Conservation (phyloP, 2,797 vertebrate genomes). For the Cheirogaleus major region DNA sequence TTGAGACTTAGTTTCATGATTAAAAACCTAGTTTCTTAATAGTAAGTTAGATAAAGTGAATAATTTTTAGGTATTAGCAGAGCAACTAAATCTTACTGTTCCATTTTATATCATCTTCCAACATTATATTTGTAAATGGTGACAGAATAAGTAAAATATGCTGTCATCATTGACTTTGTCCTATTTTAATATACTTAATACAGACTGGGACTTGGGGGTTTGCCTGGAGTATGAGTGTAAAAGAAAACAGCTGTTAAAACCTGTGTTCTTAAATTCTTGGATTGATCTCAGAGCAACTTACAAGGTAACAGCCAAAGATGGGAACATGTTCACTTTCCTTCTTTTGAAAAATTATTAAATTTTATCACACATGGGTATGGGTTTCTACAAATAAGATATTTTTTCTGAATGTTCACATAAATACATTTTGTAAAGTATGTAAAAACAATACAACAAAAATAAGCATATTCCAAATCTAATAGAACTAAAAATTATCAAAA, state of each 20-base stretch:
- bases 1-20: slow-evolving; percentile 9
- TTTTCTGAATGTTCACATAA: slow-evolving; percentile 14
- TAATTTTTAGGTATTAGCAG: slow-evolving; percentile 46
- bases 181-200: slow-evolving; percentile 63
- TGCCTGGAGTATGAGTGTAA: slow-evolving; percentile 97
- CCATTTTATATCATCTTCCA: slow-evolving; percentile 3
- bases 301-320: slow-evolving; percentile 85
- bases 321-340: background rate
- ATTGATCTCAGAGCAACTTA: slow-evolving; percentile 96
- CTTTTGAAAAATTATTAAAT: slow-evolving; percentile 8
- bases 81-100: background rate
- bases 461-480: background rate
- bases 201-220: slow-evolving; percentile 98
- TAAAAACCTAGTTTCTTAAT: slow-evolving; percentile 41
- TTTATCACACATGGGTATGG: background rate
- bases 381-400: slow-evolving; percentile 31
- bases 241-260: slow-evolving; percentile 95
- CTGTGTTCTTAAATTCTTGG: slow-evolving; percentile 93
- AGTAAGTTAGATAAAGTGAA: slow-evolving; percentile 1
- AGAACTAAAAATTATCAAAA: slow-evolving; percentile 48
- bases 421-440: slow-evolving; percentile 13
- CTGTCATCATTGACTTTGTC: slow-evolving; percentile 11
- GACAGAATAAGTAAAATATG: background rate
- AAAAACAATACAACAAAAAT: background rate
- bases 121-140: slow-evolving; percentile 34